Evolutionary conservation across 2,888 invertebrate genomes (phyloP).

Genomic region (Smittia sp.): DNA sequence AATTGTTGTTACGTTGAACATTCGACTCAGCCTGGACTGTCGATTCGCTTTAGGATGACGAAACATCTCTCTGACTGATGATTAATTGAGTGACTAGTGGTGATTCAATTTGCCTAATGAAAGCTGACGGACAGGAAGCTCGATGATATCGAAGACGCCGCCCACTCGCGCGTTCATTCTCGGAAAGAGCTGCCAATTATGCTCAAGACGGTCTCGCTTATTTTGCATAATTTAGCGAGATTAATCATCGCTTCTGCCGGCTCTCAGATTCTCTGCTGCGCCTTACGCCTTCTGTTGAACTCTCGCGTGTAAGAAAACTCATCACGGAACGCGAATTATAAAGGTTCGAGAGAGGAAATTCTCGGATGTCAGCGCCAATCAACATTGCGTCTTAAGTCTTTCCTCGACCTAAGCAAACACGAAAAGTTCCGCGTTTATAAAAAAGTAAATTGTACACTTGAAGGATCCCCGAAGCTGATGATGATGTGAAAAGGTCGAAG

Average conservation of each 20-base stretch:
- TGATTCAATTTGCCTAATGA: slow-evolving; percentile 1
- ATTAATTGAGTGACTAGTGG: neutral
- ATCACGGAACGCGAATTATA: too few relatives aligned
- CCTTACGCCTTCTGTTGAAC: too few relatives aligned
- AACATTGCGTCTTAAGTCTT: too few relatives aligned
- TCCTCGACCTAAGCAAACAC: too few relatives aligned
- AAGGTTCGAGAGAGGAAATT: too few relatives aligned
- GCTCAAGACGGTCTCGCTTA: neutral
- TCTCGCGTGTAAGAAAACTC: too few relatives aligned
- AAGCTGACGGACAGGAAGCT: neutral
- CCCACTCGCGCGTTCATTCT: neutral
- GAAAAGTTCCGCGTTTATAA: too few relatives aligned
- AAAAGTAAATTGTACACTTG: too few relatives aligned
- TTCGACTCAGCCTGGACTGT: neutral
- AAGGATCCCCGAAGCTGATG: neutral
- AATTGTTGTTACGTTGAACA: neutral
- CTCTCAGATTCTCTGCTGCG: too few relatives aligned
- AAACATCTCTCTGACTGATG: neutral
- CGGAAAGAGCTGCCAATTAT: neutral
- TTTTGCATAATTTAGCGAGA: too few relatives aligned
- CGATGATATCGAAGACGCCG: neutral
- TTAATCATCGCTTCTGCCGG: too few relatives aligned
- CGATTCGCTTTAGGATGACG: neutral
- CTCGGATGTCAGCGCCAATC: too few relatives aligned
- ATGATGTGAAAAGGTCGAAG: neutral